Base-by-base conservation (phyloP, 2,113 vertebrate species). In the Sula dactylatra region DNA sequence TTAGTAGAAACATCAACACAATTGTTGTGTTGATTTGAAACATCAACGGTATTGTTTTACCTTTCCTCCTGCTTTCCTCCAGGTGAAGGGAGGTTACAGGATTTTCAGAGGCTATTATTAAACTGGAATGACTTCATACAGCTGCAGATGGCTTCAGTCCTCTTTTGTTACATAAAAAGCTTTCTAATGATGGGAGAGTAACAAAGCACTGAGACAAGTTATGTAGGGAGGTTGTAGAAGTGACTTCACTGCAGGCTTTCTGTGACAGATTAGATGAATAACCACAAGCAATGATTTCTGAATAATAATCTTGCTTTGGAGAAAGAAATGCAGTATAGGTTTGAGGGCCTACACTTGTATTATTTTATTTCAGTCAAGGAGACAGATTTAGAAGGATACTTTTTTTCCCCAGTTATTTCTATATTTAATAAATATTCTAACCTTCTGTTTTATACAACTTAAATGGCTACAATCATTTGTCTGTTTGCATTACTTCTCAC, bases 31-130 rank as follows among this genome's bases (percentile, higher is more conserved):
- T 84, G 67, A 86, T 65, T 17, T 2, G 2, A 80, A 76, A 77
- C 26, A 78, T 79, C 70, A 87, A 66, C 47, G 17, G 81, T 86
- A 96, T 97, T 96, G 96, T 96, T 97, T 50, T 45, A 82, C 66
- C 83, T 93, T 95, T 95, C 90, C 92, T 93, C 71, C 50, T 81
- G 67, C 79, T 49, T 93, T 79, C 93, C 96, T 90, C 81, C 91
- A 82, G 58, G 74, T 95, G 91, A 94, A 91, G 42, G 74, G 42
- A 92, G 66, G 49, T 44, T 89, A 94, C 40, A 77, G 78, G 73
- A 87, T 65, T 93, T 90, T 84, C 0, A 0, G 50, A 95, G 50
- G 36, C 50, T 97, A 89, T 96, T 89, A 89, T 85, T 96, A 93
- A 87, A 82, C 45, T 80, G 49, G 44, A 79, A 87, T 88, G 50